Percentiles rank a stretch among this genome's conserved stretches.
Evolutionary conservation across 2,888 invertebrate species (phyloP).

Genomic region (Callyntrura sp.): DNA sequence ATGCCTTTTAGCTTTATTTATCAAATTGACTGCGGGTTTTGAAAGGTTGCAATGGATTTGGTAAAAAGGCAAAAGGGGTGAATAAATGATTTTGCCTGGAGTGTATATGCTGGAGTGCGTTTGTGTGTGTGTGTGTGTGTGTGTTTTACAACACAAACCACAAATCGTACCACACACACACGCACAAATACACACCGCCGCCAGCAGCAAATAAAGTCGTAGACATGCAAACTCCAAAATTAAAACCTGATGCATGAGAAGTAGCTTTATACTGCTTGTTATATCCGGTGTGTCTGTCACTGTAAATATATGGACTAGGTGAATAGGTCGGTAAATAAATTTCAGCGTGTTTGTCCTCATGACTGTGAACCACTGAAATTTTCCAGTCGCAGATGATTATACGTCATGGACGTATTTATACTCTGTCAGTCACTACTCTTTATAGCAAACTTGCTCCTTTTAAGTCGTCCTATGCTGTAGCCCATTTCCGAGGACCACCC

Average conservation of each 20-base stretch:
- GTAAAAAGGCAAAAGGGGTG: slow-evolving; percentile 31
- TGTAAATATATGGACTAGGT: slow-evolving; percentile 25
- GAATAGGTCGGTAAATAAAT: slow-evolving; percentile 31
- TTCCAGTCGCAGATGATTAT: neutral
- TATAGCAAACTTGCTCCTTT: too few species aligned
- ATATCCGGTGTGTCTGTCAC: neutral
- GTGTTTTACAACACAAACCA: slow-evolving; percentile 41
- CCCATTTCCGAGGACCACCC: too few species aligned
- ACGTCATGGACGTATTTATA: slow-evolving; percentile 6
- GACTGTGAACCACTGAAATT: neutral
- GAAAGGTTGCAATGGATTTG: slow-evolving; percentile 54
- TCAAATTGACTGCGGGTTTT: slow-evolving; percentile 40
- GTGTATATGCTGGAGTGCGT: too few species aligned
- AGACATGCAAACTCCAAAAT: neutral
- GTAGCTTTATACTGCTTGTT: neutral
- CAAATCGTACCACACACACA: slow-evolving; percentile 31
- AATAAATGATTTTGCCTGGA: neutral
- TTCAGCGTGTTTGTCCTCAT: neutral
- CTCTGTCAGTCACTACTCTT: slow-evolving; percentile 2
- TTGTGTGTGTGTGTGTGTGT: neutral
- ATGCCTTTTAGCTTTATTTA: slow-evolving; percentile 27
- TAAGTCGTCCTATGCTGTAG: too few species aligned
- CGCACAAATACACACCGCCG: too few species aligned
- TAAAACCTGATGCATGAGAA: slow-evolving; percentile 7
- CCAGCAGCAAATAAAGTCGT: neutral